Evolutionary conservation across 2,113 vertebrate species (phyloP), one percentile per base, ranked within the genome.

Genomic region (Amblyornis subalaris): DNA sequence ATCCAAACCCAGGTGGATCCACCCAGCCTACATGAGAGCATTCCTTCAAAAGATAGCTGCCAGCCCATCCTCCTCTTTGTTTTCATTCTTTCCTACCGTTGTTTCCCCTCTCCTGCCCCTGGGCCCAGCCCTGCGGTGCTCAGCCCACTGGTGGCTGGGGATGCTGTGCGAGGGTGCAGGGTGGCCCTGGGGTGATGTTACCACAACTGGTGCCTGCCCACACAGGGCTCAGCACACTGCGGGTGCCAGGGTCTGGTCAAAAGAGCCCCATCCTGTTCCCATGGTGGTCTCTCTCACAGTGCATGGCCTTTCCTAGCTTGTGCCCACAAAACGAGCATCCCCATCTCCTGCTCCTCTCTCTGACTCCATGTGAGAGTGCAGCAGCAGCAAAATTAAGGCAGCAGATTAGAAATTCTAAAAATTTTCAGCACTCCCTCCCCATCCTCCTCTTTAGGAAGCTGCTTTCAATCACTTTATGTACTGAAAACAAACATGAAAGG

Each of bases 401-500:
- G 55, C 40, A 78, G 86, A 93, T 95, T 70, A 96, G 77, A 94
- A 91, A 91, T 76, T 60, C 67, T 81, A 95, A 95, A 93, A 91
- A 80, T 71, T 87, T 85, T 89, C 72, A 89, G 54, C 2, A 3
- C 40, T 82, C 67, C 25, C 48, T 85, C 47, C 54, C 79, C 65
- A 55, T 72, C 67, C 58, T 75, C 80, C 84, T 94, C 91, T 93
- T 88, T 69, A 86, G 92, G 95, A 96, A 97, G 75, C 67, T 80
- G 92, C 92, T 95, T 93, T 96, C 95, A 96, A 87, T 96, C 95
- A 95, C 72, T 95, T 93, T 91, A 91, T 95, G 85, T 95, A 89
- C 85, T 89, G 92, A 97, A 97, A 97, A 95, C 96, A 97, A 97
- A 95, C 95, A 97, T 97, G 95, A 96, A 97, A 97, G 95, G 92